Evolutionary conservation across 2,113 vertebrate genomes (phyloP).

Genomic region (Pampusana beccarii): DNA sequence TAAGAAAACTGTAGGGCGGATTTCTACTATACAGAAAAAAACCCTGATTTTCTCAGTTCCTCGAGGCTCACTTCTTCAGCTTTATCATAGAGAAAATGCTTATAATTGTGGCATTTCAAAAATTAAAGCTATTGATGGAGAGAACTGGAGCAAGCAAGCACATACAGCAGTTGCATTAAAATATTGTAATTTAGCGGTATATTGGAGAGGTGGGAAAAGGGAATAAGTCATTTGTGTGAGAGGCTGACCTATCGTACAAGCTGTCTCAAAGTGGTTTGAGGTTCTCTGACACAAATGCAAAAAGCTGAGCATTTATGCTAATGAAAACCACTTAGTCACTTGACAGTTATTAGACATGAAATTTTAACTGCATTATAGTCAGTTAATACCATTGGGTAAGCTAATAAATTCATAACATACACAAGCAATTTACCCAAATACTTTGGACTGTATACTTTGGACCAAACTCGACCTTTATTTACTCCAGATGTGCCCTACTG

Average conservation of each 20-base stretch:
- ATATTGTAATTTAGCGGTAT: not conserved
- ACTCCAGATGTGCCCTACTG: not conserved
- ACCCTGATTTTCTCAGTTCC: not conserved
- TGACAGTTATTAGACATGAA: constrained; percentile 29
- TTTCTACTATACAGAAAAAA: not conserved
- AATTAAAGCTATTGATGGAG: not conserved
- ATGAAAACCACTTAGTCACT: constrained; percentile 29
- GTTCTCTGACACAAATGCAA: not conserved
- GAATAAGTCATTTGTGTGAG: not conserved
- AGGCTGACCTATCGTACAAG: not conserved
- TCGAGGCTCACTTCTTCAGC: not conserved
- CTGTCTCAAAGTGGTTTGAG: not conserved
- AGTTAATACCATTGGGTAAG: not conserved
- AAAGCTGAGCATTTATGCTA: constrained; percentile 9
- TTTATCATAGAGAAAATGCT: not conserved
- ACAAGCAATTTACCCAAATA: not conserved
- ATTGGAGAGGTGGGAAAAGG: not conserved
- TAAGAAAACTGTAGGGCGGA: not conserved
- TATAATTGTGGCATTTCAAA: not conserved
- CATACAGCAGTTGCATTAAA: not conserved
- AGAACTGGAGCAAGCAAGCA: not conserved
- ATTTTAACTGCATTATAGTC: not conserved
- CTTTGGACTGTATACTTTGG: not conserved
- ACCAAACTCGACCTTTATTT: not conserved
- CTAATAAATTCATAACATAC: not conserved